phyloP scores from a whole-genome alignment of 2,888 invertebrate genomes.

The Erebia ligea region DNA sequence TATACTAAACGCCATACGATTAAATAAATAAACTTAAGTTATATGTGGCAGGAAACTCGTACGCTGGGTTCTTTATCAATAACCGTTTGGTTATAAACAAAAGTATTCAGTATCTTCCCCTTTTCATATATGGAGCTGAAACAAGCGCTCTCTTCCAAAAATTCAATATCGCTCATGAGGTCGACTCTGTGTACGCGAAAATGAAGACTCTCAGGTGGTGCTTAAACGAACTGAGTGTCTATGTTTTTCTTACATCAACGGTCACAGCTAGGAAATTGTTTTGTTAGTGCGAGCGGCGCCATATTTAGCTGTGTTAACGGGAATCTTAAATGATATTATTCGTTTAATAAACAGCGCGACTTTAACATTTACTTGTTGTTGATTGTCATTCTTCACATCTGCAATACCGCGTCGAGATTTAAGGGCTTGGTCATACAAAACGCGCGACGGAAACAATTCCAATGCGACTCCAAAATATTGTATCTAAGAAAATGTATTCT shows the following conservation, averaged over 20 bases:
- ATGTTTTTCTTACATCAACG: background rate
- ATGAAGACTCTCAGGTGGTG: background rate
- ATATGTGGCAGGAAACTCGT: too few relatives aligned
- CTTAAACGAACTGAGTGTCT: background rate
- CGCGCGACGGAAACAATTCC: too few relatives aligned
- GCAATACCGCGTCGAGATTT: background rate
- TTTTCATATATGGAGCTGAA: too few relatives aligned
- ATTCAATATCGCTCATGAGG: too few relatives aligned
- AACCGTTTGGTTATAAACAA: too few relatives aligned
- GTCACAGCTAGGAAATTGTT: slow-evolving; percentile 1
- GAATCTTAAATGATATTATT: slow-evolving; percentile 8
- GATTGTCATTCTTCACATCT: slow-evolving; percentile 3
- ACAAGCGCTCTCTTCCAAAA: too few relatives aligned
- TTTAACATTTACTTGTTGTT: background rate
- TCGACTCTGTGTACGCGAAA: background rate
- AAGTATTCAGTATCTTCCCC: too few relatives aligned
- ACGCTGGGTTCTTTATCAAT: too few relatives aligned
- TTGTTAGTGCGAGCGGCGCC: slow-evolving; percentile 3
- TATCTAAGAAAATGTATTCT: too few relatives aligned
- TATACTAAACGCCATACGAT: too few relatives aligned
- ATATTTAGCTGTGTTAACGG: slow-evolving; percentile 11
- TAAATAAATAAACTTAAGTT: too few relatives aligned
- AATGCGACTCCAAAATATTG: too few relatives aligned
- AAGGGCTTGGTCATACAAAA: background rate
- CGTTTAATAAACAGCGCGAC: slow-evolving; percentile 1